Conservation (phyloP, 2,888 invertebrate species). For the Aproaerema taeniolella region DNA sequence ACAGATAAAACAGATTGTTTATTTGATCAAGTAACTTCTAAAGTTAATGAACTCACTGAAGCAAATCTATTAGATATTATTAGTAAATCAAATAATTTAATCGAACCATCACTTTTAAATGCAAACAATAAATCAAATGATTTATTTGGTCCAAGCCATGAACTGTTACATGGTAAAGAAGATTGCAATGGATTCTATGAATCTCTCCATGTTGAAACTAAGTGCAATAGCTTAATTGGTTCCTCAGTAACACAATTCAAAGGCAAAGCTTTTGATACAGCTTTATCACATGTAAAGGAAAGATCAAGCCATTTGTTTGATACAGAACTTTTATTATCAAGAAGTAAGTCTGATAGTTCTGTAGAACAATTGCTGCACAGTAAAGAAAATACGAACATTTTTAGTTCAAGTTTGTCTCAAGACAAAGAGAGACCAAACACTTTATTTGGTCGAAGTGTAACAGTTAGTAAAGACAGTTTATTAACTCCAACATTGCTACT, state of each 20-base stretch:
- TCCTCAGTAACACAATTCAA: conserved; percentile 1
- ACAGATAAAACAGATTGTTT: conserved; percentile 3
- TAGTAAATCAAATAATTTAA: conserved; percentile 39
- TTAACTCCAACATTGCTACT: neutral
- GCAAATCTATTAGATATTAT: neutral
- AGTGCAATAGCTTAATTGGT: conserved; percentile 4
- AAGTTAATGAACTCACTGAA: neutral
- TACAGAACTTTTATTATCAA: neutral
- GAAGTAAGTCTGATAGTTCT: neutral
- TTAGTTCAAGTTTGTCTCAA: neutral
- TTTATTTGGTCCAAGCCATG: conserved; percentile 9
- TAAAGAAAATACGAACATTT: conserved; percentile 1
- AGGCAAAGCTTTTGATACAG: conserved; percentile 10
- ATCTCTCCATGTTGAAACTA: conserved; percentile 6
- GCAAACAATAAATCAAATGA: conserved; percentile 30
- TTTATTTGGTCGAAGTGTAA: conserved; percentile 3
- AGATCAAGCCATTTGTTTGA: conserved; percentile 13
- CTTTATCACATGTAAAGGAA: conserved; percentile 12
- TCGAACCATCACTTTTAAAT: conserved; percentile 50
- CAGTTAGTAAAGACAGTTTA: too few relatives aligned
- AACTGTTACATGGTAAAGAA: conserved; percentile 5
- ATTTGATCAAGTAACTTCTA: conserved; percentile 3
- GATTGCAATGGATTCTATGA: conserved; percentile 9
- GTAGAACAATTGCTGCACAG: neutral
- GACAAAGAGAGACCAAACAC: conserved; percentile 4